phyloP scores from a whole-genome alignment of 2,797 vertebrate genomes.

The Characodon lateralis region DNA sequence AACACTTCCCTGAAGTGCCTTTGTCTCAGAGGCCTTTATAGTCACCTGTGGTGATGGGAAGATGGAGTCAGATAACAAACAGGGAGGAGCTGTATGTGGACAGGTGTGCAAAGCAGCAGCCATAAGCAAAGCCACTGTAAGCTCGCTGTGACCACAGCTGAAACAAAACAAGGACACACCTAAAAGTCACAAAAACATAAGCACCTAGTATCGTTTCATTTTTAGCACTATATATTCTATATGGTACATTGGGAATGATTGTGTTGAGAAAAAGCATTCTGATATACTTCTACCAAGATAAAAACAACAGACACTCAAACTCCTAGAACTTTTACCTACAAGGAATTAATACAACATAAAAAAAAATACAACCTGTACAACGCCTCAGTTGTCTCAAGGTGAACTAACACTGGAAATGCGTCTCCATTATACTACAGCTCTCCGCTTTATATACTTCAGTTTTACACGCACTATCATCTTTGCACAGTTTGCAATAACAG shows the following conservation, averaged over 20 bases:
- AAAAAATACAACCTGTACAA: too few species aligned
- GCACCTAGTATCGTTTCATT: neutral
- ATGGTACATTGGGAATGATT: neutral
- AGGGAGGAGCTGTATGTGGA: constrained; percentile 48
- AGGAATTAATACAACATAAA: too few species aligned
- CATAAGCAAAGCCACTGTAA: constrained; percentile 44
- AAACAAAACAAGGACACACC: constrained; percentile 67
- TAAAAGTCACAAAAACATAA: constrained; percentile 18
- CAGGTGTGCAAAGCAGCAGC: constrained; percentile 51
- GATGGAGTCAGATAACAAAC: constrained; percentile 19
- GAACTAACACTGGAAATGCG: too few species aligned
- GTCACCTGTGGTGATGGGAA: constrained; percentile 9
- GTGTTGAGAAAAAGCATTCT: neutral
- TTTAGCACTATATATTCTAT: neutral
- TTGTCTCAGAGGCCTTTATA: constrained; percentile 51
- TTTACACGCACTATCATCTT: too few species aligned
- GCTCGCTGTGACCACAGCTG: constrained; percentile 39
- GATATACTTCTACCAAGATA: too few species aligned
- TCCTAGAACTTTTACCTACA: too few species aligned
- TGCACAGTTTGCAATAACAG: too few species aligned
- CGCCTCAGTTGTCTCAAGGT: too few species aligned
- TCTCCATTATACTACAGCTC: too few species aligned
- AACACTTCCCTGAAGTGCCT: constrained; percentile 1
- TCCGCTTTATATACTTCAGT: too few species aligned
- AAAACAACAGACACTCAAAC: too few species aligned